Evolutionary conservation across 2,113 vertebrate genomes (phyloP).

Genomic region (Motacilla tschutschensis): DNA sequence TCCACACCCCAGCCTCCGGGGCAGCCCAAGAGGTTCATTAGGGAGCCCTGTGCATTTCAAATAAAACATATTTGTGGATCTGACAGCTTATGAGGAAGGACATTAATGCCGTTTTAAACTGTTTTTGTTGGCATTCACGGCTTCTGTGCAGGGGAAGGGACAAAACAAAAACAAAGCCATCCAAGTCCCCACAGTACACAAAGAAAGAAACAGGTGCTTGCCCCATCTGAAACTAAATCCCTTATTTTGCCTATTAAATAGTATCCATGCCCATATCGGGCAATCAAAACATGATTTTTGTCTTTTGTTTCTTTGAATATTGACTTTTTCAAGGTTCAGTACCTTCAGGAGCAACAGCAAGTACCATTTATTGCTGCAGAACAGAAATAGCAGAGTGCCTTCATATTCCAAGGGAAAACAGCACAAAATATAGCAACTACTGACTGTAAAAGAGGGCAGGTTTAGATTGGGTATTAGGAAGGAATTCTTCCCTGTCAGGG

Average conservation of each 20-base stretch:
- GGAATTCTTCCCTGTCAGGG: not conserved
- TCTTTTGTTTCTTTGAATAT: not conserved
- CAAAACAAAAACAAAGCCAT: not conserved
- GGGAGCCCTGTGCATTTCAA: not conserved
- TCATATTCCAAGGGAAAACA: not conserved
- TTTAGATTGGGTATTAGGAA: not conserved
- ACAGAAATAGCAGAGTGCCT: not conserved
- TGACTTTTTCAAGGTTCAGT: not conserved
- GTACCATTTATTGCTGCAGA: not conserved
- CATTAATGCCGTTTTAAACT: not conserved
- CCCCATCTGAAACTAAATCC: not conserved
- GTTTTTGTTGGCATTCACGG: not conserved
- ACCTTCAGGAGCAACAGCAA: not conserved
- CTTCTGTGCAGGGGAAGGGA: not conserved
- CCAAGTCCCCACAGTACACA: too few species aligned
- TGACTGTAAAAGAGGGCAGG: not conserved
- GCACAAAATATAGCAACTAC: not conserved
- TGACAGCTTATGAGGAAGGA: not conserved
- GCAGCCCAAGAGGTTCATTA: not conserved
- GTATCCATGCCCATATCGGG: not conserved
- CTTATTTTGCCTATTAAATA: not conserved
- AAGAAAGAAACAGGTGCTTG: not conserved
- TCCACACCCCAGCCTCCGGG: fast-evolving
- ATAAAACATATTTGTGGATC: not conserved
- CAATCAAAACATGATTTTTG: not conserved